phyloP scores from a whole-genome alignment of 1,140 invertebrate species.

The Tachypleus tridentatus region DNA sequence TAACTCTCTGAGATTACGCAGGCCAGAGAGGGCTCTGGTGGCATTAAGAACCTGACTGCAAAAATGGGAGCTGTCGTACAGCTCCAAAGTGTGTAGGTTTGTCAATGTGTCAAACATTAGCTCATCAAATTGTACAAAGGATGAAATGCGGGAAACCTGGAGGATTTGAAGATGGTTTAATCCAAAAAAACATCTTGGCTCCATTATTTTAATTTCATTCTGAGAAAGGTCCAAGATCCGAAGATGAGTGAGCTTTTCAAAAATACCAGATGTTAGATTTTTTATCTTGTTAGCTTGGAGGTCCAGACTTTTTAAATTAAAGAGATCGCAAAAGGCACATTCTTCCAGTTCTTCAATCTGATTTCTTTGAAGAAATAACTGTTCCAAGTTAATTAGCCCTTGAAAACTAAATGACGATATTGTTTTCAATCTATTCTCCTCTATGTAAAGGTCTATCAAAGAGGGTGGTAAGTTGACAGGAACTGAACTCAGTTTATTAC shows the following conservation, averaged over 20 bases:
- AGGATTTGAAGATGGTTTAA: constrained; percentile 49
- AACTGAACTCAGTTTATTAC: constrained; percentile 51
- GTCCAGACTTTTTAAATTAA: constrained; percentile 39
- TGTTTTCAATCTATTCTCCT: constrained; percentile 50
- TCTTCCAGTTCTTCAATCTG: constrained; percentile 48
- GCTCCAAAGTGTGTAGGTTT: constrained; percentile 52
- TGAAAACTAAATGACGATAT: constrained; percentile 52
- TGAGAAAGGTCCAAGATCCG: constrained; percentile 57
- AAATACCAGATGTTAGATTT: constrained; percentile 29
- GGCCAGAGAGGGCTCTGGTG: constrained; percentile 50
- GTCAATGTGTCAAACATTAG: constrained; percentile 45
- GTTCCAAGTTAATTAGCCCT: constrained; percentile 52
- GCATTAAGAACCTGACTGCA: constrained; percentile 48
- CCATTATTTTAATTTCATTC: constrained; percentile 54
- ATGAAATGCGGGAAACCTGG: constrained; percentile 50
- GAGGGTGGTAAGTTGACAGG: constrained; percentile 51
- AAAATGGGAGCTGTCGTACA: constrained; percentile 57
- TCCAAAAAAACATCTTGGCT: constrained; percentile 50
- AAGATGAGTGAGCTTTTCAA: constrained; percentile 32
- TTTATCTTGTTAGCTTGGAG: constrained; percentile 37
- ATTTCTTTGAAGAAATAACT: constrained; percentile 54
- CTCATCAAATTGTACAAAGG: constrained; percentile 35
- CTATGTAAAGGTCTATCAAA: constrained; percentile 47
- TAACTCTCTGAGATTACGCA: constrained; percentile 43
- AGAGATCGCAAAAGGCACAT: constrained; percentile 50